Conservation (phyloP, 2,888 invertebrate species). For the Himalopsyche kuldschensis region DNA sequence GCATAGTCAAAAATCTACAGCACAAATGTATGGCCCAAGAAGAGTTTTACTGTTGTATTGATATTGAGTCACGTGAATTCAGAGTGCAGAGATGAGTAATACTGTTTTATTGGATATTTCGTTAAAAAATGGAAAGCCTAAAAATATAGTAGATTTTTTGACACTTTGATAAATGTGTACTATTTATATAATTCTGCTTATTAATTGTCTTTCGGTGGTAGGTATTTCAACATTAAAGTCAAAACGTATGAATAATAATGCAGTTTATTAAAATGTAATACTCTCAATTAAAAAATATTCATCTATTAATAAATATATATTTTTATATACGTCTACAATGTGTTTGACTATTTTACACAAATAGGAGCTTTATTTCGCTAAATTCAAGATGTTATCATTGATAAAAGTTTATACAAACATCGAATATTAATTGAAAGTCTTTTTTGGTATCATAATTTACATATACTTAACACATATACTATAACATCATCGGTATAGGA, state of each 20-base stretch:
- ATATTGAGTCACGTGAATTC: too few species aligned
- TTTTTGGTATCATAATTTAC: slow-evolving; percentile 1
- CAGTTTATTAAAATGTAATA: neutral
- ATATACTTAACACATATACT: slow-evolving; percentile 1
- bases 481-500: neutral
- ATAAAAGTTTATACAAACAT: neutral
- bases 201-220: neutral
- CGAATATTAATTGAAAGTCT: slow-evolving; percentile 1
- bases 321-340: neutral
- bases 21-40: too few species aligned
- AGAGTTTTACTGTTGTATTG: too few species aligned
- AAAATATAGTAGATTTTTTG: too few species aligned
- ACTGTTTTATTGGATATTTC: too few species aligned
- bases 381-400: neutral
- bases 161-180: neutral
- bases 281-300: neutral
- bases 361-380: neutral
- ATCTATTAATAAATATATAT: neutral
- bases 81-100: too few species aligned
- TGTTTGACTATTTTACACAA: neutral
- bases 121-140: too few species aligned
- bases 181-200: neutral
- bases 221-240: neutral
- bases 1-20: too few species aligned
- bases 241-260: neutral